Base-by-base conservation (phyloP, 2,113 vertebrate species). In the Pterocles burchelli region DNA sequence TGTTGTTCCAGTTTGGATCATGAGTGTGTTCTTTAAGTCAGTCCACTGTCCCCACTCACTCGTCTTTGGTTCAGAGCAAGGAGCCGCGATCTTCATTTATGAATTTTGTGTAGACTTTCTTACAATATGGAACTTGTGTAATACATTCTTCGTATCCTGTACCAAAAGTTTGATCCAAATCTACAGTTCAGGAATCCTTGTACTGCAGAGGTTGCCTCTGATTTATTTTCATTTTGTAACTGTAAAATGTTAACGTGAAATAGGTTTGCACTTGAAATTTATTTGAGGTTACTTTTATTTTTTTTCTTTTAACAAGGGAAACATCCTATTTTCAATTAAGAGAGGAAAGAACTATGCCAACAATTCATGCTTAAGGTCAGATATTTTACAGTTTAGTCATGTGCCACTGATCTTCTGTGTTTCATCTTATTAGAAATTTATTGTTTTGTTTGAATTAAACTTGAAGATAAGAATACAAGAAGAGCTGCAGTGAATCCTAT, bases 21-120 rank as follows among this genome's bases (percentile, higher is more conserved):
- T 4, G 17, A 66, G 5, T 34, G 5, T 0, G 0, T 28, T 58
- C 72, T 25, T 22, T 4, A 33, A 73, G 38, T 24, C 41, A 74
- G 52, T 49, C 21, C 12, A 3, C 4, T 68, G 13, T 43, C 18
- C 68, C 49, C 7, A 73, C 25, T 73, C 24, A 17, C 17, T 45
- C 49, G 77, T n/a, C 34, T 89, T 80, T 77, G 6, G 12, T 74
- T 76, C n/a, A 31, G 31, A 31, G 3, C 3, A 71, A 49, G 36
- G 21, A 80, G 12, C 26, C 34, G 18, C 4, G 45, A 17, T 38
- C 9, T 45, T 85, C 8, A 81, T 85, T n/a, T 46, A 58, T 17
- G 16, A 71, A 1, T 6, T 74, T 76, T 21, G 43, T 29, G 11
- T 43, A 62, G 45, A 25, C 8, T 21, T 93, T 34, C n/a, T 79